Base-by-base conservation (phyloP, 1,140 invertebrate genomes). In the Neuroterus valhalla region DNA sequence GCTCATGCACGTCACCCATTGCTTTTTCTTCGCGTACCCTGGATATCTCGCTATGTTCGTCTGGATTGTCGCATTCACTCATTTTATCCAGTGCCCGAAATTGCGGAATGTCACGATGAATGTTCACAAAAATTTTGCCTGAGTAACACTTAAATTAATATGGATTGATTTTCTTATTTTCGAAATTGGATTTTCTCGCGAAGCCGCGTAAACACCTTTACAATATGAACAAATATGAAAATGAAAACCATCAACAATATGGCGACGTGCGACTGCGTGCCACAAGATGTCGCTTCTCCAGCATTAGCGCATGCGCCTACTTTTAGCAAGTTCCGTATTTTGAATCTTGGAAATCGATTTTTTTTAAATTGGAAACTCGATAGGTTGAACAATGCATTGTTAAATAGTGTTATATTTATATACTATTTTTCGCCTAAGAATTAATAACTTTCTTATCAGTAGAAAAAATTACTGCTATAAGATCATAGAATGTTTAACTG, bases 1-100 rank as follows among this genome's bases (percentile, higher is more conserved):
- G 72, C 70, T 78, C 85, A 80, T 87, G 84, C 43, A 87, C 87
- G 81, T 88, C 87, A 78, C 82, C 85, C 86, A 86, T 88, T 71
- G 77, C 78, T 70, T 71, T 72, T 71, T 76, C 78, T 67, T 80
- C 76, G 48, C 71, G 68, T 77, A 79, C 76, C 68, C 44, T 79
- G 66, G 66, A 76, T 69, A 71, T 78, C 70, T 82, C 78, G 62
- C 81, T 79, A 76, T 82, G 76, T 66, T 66, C 77, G 23, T 81
- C 80, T 66, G 76, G 73, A 46, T 75, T 79, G 76, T 84, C 80
- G 69, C 78, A 78, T 69, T 71, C 80, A 75, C 78, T 84, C 83
- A 84, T 84, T 50, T 52, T 75, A 68, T 14, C 21, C 43, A 66
- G 21, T 71, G 66, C 43, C 14, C 38, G 42, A 44, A 67, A 43